Evolutionary conservation across 2,113 vertebrate species (phyloP).

Genomic region (Cyprinodon brontotheroides): DNA sequence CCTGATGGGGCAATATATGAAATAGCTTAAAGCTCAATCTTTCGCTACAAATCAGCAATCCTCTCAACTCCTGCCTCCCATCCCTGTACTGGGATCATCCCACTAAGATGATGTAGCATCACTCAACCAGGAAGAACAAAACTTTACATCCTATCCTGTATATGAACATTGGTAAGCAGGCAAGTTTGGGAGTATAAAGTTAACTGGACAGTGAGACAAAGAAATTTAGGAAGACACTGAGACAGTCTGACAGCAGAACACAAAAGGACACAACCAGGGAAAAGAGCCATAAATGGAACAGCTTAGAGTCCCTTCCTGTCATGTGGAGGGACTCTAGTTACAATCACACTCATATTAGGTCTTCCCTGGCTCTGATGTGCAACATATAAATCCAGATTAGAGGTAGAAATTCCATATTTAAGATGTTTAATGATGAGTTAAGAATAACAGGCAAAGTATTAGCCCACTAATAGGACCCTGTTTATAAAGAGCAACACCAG

Average conservation of each 20-base stretch:
- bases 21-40: background rate
- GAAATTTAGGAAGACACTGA: background rate
- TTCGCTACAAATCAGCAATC: background rate
- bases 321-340: conserved; percentile 13
- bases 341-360: conserved; percentile 30
- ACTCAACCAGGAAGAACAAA: conserved; percentile 62
- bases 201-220: conserved; percentile 57
- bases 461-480: conserved; percentile 5
- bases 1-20: too few relatives aligned
- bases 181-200: conserved; percentile 50
- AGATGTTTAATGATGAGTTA: conserved; percentile 35
- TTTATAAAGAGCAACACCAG: conserved; percentile 2
- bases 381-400: conserved; percentile 39
- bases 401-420: conserved; percentile 16
- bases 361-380: background rate
- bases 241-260: background rate
- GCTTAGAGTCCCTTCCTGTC: conserved; percentile 35
- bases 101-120: conserved; percentile 52
- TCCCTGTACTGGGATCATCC: conserved; percentile 43
- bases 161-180: conserved; percentile 41
- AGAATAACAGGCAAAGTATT: conserved; percentile 27
- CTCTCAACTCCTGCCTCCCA: conserved; percentile 22
- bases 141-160: conserved; percentile 73
- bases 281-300: conserved; percentile 1
- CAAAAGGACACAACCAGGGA: conserved; percentile 10